phyloP scores from a whole-genome alignment of 1,140 invertebrate genomes.

The Sesamia nonagrioides region DNA sequence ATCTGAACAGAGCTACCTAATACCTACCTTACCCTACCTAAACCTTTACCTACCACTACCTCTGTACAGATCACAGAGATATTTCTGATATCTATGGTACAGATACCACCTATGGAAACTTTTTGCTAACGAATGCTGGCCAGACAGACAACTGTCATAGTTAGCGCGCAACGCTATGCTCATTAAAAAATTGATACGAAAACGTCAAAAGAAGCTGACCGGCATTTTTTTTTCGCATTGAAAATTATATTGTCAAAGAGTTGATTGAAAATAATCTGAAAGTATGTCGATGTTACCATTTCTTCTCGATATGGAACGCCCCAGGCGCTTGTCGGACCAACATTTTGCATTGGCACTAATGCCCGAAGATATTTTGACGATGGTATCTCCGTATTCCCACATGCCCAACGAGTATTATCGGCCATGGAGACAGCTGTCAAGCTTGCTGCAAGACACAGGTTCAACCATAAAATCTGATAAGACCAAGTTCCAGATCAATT shows the following conservation, averaged over 20 bases:
- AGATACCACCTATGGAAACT: not conserved
- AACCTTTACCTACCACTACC: no score
- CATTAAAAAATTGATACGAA: constrained; percentile 6
- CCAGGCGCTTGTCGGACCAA: constrained; percentile 91
- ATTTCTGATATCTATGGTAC: no score
- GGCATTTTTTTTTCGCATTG: constrained; percentile 31
- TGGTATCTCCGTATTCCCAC: constrained; percentile 76
- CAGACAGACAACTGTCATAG: not conserved
- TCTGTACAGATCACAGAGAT: no score
- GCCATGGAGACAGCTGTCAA: constrained; percentile 88
- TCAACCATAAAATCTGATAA: constrained; percentile 89
- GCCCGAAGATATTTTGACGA: constrained; percentile 90
- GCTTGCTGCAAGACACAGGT: constrained; percentile 89
- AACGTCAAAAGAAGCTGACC: not conserved
- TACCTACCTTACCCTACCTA: no score
- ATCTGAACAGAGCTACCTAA: no score
- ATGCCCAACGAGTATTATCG: constrained; percentile 87
- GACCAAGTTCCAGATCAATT: constrained; percentile 88
- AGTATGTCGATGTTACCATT: constrained; percentile 59
- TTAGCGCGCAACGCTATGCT: constrained; percentile 56
- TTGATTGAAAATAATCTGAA: constrained; percentile 1
- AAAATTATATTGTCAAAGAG: no score
- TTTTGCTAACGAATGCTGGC: not conserved
- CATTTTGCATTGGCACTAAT: constrained; percentile 91
- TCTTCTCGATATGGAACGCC: constrained; percentile 85